phyloP scores from a whole-genome alignment of 2,797 vertebrate genomes.

The Tarsius wallacei region DNA sequence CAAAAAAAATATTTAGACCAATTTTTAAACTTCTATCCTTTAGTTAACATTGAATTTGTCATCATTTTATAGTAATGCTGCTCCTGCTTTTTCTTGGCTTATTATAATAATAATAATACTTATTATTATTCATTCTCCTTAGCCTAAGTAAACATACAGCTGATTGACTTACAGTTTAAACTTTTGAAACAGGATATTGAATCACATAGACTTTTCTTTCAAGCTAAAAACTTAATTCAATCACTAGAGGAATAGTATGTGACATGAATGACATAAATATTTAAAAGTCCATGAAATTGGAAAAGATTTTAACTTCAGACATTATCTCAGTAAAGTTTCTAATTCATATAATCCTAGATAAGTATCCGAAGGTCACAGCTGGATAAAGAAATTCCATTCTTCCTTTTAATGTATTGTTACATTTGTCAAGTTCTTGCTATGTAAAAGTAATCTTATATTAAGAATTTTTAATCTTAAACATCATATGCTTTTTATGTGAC shows the following conservation, averaged over 20 bases:
- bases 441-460: not conserved
- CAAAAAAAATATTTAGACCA: not conserved
- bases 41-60: not conserved
- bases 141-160: not conserved
- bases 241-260: not conserved
- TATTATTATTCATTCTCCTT: not conserved
- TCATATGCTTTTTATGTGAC: not conserved
- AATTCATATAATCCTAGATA: slow-evolving; percentile 14
- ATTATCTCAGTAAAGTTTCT: not conserved
- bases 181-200: not conserved
- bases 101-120: not conserved
- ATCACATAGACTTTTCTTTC: not conserved
- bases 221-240: not conserved
- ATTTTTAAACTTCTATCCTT: not conserved
- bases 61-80: not conserved
- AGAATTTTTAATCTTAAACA: not conserved
- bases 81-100: not conserved
- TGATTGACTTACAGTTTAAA: not conserved
- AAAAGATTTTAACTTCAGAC: not conserved
- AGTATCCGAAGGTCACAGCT: not conserved
- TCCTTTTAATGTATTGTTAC: not conserved
- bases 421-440: not conserved
- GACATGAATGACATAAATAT: not conserved
- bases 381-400: not conserved
- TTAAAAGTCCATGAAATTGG: not conserved